A percentile compares a stretch with the other conserved stretches of the same genome.
These are phyloP conservation scores for Forbesichthys papilliferus DNA, from an alignment of 2,113 vertebrate genomes.

Conservation along the genomic window DNA sequence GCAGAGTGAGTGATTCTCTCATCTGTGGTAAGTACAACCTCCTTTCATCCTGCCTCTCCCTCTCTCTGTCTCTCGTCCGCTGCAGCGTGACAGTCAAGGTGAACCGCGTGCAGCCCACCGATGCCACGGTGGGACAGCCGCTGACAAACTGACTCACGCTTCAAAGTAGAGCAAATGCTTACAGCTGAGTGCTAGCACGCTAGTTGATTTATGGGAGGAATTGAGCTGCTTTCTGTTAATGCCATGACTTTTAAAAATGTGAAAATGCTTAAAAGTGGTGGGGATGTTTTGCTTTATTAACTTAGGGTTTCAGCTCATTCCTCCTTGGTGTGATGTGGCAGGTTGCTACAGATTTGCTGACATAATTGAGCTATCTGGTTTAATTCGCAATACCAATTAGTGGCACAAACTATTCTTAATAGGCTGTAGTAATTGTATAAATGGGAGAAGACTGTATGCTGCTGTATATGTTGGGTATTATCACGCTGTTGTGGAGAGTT, in stretches of 20 bases:
- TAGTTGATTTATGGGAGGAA: neutral
- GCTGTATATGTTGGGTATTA: too few relatives aligned
- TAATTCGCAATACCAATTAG: too few relatives aligned
- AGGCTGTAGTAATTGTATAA: too few relatives aligned
- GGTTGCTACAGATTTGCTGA: neutral
- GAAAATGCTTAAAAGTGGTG: neutral
- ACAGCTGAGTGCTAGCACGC: neutral
- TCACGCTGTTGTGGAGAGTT: too few relatives aligned
- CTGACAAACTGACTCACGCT: constrained; percentile 43
- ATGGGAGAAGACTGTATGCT: too few relatives aligned
- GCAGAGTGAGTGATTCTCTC: constrained; percentile 23
- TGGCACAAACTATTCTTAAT: too few relatives aligned
- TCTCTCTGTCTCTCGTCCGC: constrained; percentile 27
- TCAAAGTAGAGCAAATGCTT: constrained; percentile 36
- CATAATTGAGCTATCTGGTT: too few relatives aligned
- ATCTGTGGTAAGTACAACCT: constrained; percentile 73
- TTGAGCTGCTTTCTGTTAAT: neutral
- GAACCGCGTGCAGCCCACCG: constrained; percentile 47
- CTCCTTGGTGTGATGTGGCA: neutral
- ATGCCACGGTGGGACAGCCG: constrained; percentile 17
- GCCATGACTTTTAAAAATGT: constrained; percentile 1
- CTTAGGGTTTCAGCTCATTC: neutral
- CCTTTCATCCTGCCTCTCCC: constrained; percentile 43
- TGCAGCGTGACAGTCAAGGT: constrained; percentile 71
- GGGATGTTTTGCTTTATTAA: neutral